Evolutionary conservation across 92 coral and sea anemone genomes (phyloP).

Genomic region (Chrysogorgia sp.): DNA sequence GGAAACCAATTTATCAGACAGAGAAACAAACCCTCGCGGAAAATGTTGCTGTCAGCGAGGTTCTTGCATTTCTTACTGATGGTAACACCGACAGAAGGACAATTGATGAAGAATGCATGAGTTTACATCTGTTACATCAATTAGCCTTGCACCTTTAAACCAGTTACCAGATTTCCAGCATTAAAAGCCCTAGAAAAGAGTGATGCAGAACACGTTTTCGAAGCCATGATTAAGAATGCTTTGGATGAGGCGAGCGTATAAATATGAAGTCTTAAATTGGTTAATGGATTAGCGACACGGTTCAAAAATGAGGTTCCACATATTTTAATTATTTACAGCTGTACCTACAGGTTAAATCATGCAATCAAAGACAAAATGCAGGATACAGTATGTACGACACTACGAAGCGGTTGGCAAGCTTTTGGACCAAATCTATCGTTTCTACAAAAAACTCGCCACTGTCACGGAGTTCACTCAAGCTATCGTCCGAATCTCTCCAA

Average conservation of each 20-base stretch:
- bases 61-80: too few relatives aligned
- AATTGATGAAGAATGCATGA: too few relatives aligned
- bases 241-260: too few relatives aligned
- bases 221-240: too few relatives aligned
- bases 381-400: slow-evolving; percentile 34
- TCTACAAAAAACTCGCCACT: slow-evolving; percentile 50
- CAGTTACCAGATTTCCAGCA: too few relatives aligned
- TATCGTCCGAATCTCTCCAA: slow-evolving; percentile 31
- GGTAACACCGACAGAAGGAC: too few relatives aligned
- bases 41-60: too few relatives aligned
- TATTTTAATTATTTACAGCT: slow-evolving; percentile 46
- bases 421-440: slow-evolving; percentile 33
- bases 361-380: slow-evolving; percentile 44
- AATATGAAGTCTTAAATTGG: too few relatives aligned
- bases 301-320: slow-evolving; percentile 3
- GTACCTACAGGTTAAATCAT: slow-evolving; percentile 59
- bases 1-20: slow-evolving; percentile 47
- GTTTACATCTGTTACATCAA: too few relatives aligned
- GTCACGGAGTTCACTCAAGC: slow-evolving; percentile 37
- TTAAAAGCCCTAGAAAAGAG: too few relatives aligned
- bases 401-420: slow-evolving; percentile 33
- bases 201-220: too few relatives aligned
- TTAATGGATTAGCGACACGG: not conserved
- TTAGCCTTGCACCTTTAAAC: too few relatives aligned
- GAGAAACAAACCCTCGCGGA: slow-evolving; percentile 44